Base-by-base conservation (phyloP, 2,797 vertebrate species). In the Coendou prehensilis region DNA sequence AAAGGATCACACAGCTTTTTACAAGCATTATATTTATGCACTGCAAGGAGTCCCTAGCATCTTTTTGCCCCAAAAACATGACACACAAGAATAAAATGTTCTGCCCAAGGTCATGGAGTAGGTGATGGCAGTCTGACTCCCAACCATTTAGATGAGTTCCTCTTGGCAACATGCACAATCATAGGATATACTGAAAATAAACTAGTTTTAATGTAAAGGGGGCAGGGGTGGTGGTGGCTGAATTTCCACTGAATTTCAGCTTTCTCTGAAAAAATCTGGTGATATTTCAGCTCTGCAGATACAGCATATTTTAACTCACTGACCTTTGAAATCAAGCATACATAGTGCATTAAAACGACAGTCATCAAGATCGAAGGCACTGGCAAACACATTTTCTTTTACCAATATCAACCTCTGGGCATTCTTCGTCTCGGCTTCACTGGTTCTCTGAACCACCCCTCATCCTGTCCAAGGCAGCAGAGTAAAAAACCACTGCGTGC, bases 41-140 rank as follows among this genome's bases (percentile, higher is more conserved):
- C 22, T 63, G 54, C 73, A 80, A 93, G 61, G 59, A 94, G 89
- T 94, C 64, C 64, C 63, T 75, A 64, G 61, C 76, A 94, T 80
- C 76, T 71, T 91, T 89, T 7, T 93, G 69, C 52, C 45, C 75
- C 81, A 37, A 69, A 91, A 93, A 52, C 73, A 87, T 88, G 61
- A 95, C 93, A 95, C 89, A 89, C 37, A 78, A 79, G 82, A 93
- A 89, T 86, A 91, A 91, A 97, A 97, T 73, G 13, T 85, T 96
- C 79, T 78, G 78, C 20, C 88, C 95, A 97, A 97, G 91, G 95
- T 97, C 94, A 95, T 11, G 83, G 37, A 94, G 28, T 89, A 97
- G 81, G 87, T 82, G 83, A 81, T 80, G 84, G 57, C 81, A 67
- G 79, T 56, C 87, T 78, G 64, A 76, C 59, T 93, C 41, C 75